Percentiles rank a stretch among this genome's conserved stretches.
Conservation (phyloP, 2,113 vertebrate genomes). For the Dascyllus trimaculatus region DNA sequence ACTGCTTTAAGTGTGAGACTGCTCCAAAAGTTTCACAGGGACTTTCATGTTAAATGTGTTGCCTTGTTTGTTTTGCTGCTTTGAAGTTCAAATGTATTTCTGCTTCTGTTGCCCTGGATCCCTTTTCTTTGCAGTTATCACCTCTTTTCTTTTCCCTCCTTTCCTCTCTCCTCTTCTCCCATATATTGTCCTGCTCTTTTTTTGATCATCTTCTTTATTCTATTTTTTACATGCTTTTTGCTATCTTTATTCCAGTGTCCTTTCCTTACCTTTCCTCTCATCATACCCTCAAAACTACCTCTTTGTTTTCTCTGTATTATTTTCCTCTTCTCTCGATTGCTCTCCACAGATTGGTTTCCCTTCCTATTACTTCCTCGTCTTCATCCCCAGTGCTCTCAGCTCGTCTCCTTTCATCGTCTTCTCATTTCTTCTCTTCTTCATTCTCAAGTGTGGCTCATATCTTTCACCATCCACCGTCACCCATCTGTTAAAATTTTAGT, state of each 20-base stretch:
- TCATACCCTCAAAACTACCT: not conserved
- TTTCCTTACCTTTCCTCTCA: conserved; percentile 5
- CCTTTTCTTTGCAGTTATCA: conserved; percentile 17
- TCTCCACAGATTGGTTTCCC: conserved; percentile 17
- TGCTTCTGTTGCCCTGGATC: conserved; percentile 9
- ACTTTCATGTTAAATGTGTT: conserved; percentile 62
- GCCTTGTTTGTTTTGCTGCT: conserved; percentile 65
- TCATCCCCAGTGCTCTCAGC: conserved; percentile 5
- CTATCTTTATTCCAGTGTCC: not conserved
- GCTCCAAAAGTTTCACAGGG: conserved; percentile 36
- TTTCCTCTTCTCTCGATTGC: conserved; percentile 23
- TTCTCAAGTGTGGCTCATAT: conserved; percentile 4
- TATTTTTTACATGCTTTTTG: conserved; percentile 20
- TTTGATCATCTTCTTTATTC: conserved; percentile 26
- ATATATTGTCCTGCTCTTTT: conserved; percentile 9
- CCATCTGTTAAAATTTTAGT: conserved; percentile 42
- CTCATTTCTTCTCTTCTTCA: conserved; percentile 28
- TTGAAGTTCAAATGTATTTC: conserved; percentile 59
- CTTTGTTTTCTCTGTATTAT: not conserved
- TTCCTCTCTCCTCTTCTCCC: not conserved
- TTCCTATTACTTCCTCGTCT: conserved; percentile 27
- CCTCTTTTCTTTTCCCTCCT: not conserved
- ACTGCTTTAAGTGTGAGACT: conserved; percentile 50
- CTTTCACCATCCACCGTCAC: conserved; percentile 28
- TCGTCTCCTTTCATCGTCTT: conserved; percentile 30